These are phyloP conservation scores for Mamestra brassicae DNA, from an alignment of 2,888 invertebrate species.

Conservation along the genomic window DNA sequence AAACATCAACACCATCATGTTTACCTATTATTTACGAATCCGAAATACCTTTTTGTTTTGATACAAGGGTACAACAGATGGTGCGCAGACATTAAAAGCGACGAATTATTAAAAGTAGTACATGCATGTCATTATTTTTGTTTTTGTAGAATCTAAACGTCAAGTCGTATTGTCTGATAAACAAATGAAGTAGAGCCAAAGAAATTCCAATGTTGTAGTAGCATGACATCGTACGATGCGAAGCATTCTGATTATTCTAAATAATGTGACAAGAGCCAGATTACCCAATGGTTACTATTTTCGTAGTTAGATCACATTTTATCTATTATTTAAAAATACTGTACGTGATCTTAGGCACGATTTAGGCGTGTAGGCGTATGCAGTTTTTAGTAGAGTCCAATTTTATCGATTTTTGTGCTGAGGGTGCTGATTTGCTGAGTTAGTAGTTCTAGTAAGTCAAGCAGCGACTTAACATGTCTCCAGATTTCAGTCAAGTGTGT, in stretches of 20 bases:
- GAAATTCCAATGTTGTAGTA: conserved; percentile 6
- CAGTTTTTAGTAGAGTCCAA: conserved; percentile 5
- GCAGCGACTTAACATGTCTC: neutral
- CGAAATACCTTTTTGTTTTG: conserved; percentile 53
- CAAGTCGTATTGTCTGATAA: conserved; percentile 19
- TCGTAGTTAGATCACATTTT: conserved; percentile 27
- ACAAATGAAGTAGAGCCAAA: conserved; percentile 37
- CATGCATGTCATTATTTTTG: conserved; percentile 36
- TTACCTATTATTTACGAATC: conserved; percentile 45
- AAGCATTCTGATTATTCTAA: conserved; percentile 21
- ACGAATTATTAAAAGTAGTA: conserved; percentile 3
- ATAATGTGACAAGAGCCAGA: conserved; percentile 19
- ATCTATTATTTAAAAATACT: conserved; percentile 31
- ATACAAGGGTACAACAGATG: conserved; percentile 37
- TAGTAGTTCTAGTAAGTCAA: neutral
- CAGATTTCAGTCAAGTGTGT: neutral
- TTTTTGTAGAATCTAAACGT: conserved; percentile 30
- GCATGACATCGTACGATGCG: conserved; percentile 5
- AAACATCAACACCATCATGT: conserved; percentile 30
- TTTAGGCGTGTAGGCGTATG: conserved; percentile 9
- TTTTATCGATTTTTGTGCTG: neutral
- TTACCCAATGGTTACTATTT: conserved; percentile 30
- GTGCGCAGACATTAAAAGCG: conserved; percentile 48
- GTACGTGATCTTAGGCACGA: conserved; percentile 50
- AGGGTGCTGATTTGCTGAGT: neutral